A percentile compares a stretch with the other conserved stretches of the same genome.
These are phyloP conservation scores for Phyllostomus discolor DNA, from an alignment of 2,113 vertebrate genomes.

Conservation along the genomic window DNA sequence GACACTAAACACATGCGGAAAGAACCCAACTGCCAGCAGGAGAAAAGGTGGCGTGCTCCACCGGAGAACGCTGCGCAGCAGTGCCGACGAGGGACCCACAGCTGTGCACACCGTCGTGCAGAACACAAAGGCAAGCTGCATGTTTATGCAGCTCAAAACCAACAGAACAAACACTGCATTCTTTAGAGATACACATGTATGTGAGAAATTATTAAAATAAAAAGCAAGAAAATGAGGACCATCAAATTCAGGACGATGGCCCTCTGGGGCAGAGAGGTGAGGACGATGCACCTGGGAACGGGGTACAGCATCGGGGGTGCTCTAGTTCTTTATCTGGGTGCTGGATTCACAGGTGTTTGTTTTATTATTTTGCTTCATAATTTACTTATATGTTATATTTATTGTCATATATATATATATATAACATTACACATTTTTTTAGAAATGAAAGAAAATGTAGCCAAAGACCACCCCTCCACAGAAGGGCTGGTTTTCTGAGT, in stretches of 20 bases:
- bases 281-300: accelerated
- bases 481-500: neutral
- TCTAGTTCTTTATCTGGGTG: neutral
- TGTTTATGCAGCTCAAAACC: neutral
- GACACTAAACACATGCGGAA: neutral
- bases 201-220: neutral
- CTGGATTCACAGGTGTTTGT: neutral
- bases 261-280: neutral
- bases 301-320: neutral
- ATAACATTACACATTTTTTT: neutral
- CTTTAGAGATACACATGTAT: neutral
- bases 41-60: neutral
- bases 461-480: neutral
- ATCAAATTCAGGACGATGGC: neutral
- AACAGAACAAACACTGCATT: neutral
- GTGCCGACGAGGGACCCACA: neutral
- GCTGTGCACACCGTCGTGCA: accelerated
- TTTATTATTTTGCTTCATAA: neutral
- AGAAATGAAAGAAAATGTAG: neutral
- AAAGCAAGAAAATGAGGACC: neutral
- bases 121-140: neutral
- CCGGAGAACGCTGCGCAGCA: neutral
- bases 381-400: neutral
- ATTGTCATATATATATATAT: neutral
- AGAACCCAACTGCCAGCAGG: neutral